phyloP scores from a whole-genome alignment of 2,113 vertebrate genomes.

The Himantopus leucocephalus region DNA sequence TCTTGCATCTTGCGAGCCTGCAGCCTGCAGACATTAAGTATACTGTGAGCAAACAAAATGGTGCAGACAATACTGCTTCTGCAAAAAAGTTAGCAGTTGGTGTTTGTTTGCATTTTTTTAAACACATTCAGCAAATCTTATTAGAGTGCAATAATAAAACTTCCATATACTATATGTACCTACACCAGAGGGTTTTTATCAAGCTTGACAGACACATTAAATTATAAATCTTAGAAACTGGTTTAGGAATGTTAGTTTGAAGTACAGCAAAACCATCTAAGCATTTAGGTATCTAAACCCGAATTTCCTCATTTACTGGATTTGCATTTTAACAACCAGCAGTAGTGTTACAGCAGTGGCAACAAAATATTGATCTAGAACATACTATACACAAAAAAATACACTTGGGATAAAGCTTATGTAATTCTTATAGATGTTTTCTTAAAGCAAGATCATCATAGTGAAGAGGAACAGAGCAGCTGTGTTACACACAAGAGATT shows the following conservation, averaged over 20 bases:
- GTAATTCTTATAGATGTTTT: not conserved
- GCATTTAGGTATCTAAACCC: not conserved
- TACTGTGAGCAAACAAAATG: not conserved
- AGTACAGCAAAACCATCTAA: not conserved
- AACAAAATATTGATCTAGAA: not conserved
- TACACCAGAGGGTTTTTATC: not conserved
- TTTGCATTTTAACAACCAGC: not conserved
- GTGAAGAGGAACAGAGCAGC: not conserved
- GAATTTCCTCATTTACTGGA: not conserved
- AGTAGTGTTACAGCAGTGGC: not conserved
- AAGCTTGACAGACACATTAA: not conserved
- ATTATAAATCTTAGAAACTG: not conserved
- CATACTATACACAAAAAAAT: not conserved
- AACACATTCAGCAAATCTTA: not conserved
- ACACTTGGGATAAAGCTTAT: not conserved
- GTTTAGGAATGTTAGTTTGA: not conserved
- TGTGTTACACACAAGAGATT: not conserved
- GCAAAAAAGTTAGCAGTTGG: not conserved
- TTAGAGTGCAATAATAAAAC: not conserved
- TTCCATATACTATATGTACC: rapidly evolving
- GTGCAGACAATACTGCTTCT: not conserved
- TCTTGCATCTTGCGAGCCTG: constrained; percentile 37
- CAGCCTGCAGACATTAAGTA: constrained; percentile 46
- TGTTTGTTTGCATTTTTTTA: not conserved
- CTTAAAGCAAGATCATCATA: not conserved